Base-by-base conservation (phyloP, 2,797 vertebrate genomes). In the Acrocephalus scirpaceus region DNA sequence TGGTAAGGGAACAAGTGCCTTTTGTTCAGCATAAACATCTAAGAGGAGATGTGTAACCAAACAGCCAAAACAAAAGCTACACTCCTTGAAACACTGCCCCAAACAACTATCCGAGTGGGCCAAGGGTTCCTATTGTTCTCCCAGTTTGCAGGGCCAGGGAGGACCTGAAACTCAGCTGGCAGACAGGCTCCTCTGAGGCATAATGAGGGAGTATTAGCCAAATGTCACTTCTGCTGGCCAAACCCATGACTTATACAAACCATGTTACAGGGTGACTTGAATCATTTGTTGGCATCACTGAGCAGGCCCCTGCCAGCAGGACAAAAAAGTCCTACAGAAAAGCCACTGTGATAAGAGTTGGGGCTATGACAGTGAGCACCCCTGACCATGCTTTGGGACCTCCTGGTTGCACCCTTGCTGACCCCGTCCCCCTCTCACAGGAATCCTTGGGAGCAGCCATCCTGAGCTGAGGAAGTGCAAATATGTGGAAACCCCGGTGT, bases 21-120 rank as follows among this genome's bases (percentile, higher is more conserved):
- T 88, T 94, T 95, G 78, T 92, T 94, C 82, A 40, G 45, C 38
- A n/a, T 16, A 50, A 86, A 85, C 34, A 67, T 71, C 53, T 61
- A 77, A 89, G 48, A 73, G 34, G 34, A 93, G 64, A 80, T 26
- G 9, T 9, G 14, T 44, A 93, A 89, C 72, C 45, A 50, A 91
- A 91, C 26, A 83, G 83, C 47, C 73, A 78, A 94, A 93, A 86
- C 50, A 88, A 95, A 87, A 86, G 47, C 65, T 2, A 2, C 6
- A 2, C 48, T 71, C 50, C 53, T 87, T 58, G 75, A 94, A 95
- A 86, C 45, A 20, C 40, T 40, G 47, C 70, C 66, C 27, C 48
- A 36, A 75, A 75, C 11, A 5, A 3, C 45, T n/a, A 34, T 19
- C 29, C 0, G 0, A 45, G 56, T 10, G 3, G 64, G 56, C 89